A percentile compares a stretch with the other conserved stretches of the same genome.
These are phyloP conservation scores for Sebastolobus alascanus DNA, from an alignment of 2,797 vertebrate genomes.

Conservation along the genomic window DNA sequence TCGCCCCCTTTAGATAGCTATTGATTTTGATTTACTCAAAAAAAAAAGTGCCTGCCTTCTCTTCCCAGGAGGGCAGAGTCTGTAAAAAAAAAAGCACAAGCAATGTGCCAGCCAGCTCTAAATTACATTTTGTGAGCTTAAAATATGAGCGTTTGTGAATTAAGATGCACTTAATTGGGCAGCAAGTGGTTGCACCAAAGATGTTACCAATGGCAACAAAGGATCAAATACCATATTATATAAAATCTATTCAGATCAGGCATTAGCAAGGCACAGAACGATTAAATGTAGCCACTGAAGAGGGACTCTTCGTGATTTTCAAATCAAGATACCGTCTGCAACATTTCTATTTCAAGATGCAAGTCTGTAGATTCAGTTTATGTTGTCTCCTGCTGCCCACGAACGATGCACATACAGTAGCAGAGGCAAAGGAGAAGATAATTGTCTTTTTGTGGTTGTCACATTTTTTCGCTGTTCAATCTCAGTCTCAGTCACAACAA, in stretches of 20 bases:
- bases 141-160: slow-evolving; percentile 62
- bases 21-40: slow-evolving; percentile 85
- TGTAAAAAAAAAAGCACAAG: slow-evolving; percentile 38
- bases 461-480: slow-evolving; percentile 59
- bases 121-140: slow-evolving; percentile 63
- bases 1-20: slow-evolving; percentile 82
- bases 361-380: slow-evolving; percentile 18
- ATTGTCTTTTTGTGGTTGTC: slow-evolving; percentile 55
- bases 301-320: slow-evolving; percentile 18
- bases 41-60: slow-evolving; percentile 73
- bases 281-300: slow-evolving; percentile 14
- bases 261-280: slow-evolving; percentile 17
- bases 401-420: slow-evolving; percentile 20
- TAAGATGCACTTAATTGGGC: slow-evolving; percentile 69
- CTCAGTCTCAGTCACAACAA: slow-evolving; percentile 64
- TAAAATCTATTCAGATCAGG: slow-evolving; percentile 46
- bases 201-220: slow-evolving; percentile 75
- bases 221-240: slow-evolving; percentile 44
- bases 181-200: slow-evolving; percentile 57
- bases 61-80: slow-evolving; percentile 64
- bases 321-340: slow-evolving; percentile 28
- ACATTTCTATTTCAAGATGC: slow-evolving; percentile 50
- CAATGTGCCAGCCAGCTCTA: slow-evolving; percentile 47
- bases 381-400: slow-evolving; percentile 54
- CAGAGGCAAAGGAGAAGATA: slow-evolving; percentile 40